A percentile compares a stretch with the other conserved stretches of the same genome.
phyloP scores from a whole-genome alignment of 2,888 invertebrate genomes.

The Pharmacophagus antenor region DNA sequence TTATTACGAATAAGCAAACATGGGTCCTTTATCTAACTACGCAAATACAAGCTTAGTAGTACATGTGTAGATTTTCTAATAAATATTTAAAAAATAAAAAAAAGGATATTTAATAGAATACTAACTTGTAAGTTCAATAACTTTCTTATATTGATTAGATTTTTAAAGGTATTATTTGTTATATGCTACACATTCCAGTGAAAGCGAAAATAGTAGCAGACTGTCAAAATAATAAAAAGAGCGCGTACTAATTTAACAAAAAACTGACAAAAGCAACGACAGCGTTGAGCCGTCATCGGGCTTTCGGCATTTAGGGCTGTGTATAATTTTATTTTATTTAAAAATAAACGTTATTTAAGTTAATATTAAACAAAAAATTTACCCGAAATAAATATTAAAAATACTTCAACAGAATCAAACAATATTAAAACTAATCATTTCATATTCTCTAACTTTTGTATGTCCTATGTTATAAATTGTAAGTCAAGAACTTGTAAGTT shows the following conservation, averaged over 20 bases:
- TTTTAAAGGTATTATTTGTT: constrained; percentile 32
- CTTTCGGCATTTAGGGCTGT: constrained; percentile 20
- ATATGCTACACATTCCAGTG: constrained; percentile 56
- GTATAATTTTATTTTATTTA: neutral
- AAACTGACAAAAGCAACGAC: constrained; percentile 34
- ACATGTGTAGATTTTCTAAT: too few relatives aligned
- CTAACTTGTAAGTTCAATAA: constrained; percentile 11
- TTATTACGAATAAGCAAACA: too few relatives aligned
- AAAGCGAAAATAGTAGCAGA: constrained; percentile 63
- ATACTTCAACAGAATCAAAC: too few relatives aligned
- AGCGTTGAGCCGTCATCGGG: constrained; percentile 13
- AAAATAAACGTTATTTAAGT: neutral
- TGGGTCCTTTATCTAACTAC: too few relatives aligned
- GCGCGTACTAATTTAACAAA: constrained; percentile 35
- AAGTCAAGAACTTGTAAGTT: too few relatives aligned
- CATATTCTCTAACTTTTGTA: too few relatives aligned
- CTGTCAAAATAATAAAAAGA: constrained; percentile 45
- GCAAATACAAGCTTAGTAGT: too few relatives aligned
- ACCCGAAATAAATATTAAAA: too few relatives aligned
- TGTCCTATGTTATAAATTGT: too few relatives aligned
- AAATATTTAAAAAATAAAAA: too few relatives aligned
- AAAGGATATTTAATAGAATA: too few relatives aligned
- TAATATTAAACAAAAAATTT: neutral
- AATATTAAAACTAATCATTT: too few relatives aligned
- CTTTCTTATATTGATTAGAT: constrained; percentile 32